A percentile compares a stretch with the other conserved stretches of the same genome.
Evolutionary conservation across 2,113 vertebrate genomes (phyloP).

Genomic region (Oryzias melastigma): DNA sequence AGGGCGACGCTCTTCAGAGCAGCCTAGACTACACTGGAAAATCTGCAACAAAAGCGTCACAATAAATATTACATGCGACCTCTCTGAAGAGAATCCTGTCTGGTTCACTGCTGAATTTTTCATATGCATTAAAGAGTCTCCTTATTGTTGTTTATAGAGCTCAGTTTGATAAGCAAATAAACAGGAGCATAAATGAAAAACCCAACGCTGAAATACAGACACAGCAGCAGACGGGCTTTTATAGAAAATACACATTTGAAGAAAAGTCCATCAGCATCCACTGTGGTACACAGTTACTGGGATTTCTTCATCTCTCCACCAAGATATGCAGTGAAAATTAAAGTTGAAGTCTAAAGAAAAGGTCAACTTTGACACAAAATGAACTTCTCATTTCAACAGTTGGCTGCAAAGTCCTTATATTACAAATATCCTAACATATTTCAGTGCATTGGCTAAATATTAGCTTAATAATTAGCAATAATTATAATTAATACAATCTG

Average conservation of each 20-base stretch:
- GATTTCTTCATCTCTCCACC: neutral
- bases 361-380: too few species aligned
- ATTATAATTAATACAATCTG: too few species aligned
- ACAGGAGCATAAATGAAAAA: neutral
- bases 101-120: conserved; percentile 1
- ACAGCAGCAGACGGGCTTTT: conserved; percentile 21
- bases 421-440: too few species aligned
- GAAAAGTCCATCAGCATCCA: neutral
- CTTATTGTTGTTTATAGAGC: conserved; percentile 2
- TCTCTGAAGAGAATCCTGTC: conserved; percentile 24
- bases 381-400: too few species aligned
- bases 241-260: conserved; percentile 2
- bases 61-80: conserved; percentile 14
- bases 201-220: conserved; percentile 6
- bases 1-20: conserved; percentile 4
- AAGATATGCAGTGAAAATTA: neutral
- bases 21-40: conserved; percentile 9
- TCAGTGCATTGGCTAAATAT: too few species aligned
- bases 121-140: conserved; percentile 22
- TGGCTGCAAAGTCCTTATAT: too few species aligned
- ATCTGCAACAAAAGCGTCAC: conserved; percentile 25
- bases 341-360: neutral
- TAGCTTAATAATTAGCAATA: too few species aligned
- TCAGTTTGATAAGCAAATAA: conserved; percentile 5
- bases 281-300: neutral